Percentiles rank a stretch among this genome's conserved stretches.
phyloP scores from a whole-genome alignment of 2,888 invertebrate species.

The Athalia rosae region DNA sequence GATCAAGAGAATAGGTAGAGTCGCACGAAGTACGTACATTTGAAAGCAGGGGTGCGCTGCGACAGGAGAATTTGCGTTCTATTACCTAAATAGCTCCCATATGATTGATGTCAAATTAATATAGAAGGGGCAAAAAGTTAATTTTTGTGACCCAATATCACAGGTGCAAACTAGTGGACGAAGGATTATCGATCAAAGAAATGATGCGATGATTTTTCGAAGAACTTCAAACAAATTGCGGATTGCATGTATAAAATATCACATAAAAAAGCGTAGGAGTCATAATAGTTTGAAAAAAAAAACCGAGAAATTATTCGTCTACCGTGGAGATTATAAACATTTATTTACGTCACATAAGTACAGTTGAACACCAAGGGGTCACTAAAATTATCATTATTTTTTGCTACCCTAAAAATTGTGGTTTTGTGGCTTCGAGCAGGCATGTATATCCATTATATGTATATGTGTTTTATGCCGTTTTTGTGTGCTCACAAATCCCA shows the following conservation, averaged over 20 bases:
- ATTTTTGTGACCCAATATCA: not conserved
- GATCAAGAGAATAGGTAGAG: too few relatives aligned
- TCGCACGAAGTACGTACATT: too few relatives aligned
- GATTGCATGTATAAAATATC: not conserved
- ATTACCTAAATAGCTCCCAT: too few relatives aligned
- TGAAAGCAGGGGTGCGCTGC: not conserved
- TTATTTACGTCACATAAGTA: conserved; percentile 72
- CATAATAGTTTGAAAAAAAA: not conserved
- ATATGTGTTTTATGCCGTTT: conserved; percentile 11
- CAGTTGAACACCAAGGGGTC: conserved; percentile 72
- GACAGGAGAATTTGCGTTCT: too few relatives aligned
- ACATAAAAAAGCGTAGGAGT: not conserved
- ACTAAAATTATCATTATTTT: conserved; percentile 66
- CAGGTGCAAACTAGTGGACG: not conserved
- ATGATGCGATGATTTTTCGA: too few relatives aligned
- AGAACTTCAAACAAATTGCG: too few relatives aligned
- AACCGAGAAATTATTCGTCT: not conserved
- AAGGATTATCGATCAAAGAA: not conserved
- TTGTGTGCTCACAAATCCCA: conserved; percentile 55
- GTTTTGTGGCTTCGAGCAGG: conserved; percentile 51
- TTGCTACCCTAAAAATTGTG: conserved; percentile 30
- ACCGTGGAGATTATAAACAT: conserved; percentile 69
- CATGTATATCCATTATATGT: not conserved
- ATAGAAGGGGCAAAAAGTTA: too few relatives aligned
- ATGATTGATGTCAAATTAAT: too few relatives aligned